Conservation (phyloP, 1,140 invertebrate species). For the Rhyzopertha dominica region DNA sequence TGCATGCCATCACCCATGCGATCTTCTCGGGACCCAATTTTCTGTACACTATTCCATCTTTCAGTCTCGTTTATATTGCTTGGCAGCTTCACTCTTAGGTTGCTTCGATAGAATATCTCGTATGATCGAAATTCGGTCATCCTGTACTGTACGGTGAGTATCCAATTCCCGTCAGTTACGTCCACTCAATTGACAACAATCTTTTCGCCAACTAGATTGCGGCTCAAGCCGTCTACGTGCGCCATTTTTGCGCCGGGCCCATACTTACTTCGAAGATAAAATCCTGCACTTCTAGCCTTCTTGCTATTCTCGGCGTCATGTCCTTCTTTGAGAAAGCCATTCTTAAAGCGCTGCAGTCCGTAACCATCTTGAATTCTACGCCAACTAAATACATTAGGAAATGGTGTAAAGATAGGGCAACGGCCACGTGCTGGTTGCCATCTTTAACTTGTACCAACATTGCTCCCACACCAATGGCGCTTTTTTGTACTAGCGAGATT, state of each 20-base stretch:
- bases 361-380: too few relatives aligned
- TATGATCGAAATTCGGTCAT: slow-evolving; percentile 6
- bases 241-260: too few relatives aligned
- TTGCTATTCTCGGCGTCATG: slow-evolving; percentile 21
- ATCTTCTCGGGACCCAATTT: too few relatives aligned
- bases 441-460: slow-evolving; percentile 16
- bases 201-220: slow-evolving; percentile 2
- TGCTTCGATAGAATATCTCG: slow-evolving; percentile 7
- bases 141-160: slow-evolving; percentile 11
- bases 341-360: too few relatives aligned
- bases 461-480: slow-evolving; percentile 4
- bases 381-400: too few relatives aligned
- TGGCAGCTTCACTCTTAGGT: slow-evolving; percentile 14
- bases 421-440: too few relatives aligned
- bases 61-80: slow-evolving; percentile 26
- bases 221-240: slow-evolving; percentile 14
- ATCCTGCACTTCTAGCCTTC: slow-evolving; percentile 45
- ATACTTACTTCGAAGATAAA: too few relatives aligned
- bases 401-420: too few relatives aligned
- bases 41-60: slow-evolving; percentile 29
- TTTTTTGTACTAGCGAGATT: too few relatives aligned
- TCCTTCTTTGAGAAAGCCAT: too few relatives aligned
- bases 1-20: slow-evolving; percentile 7
- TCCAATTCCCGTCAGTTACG: slow-evolving; percentile 14
- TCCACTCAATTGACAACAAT: slow-evolving; percentile 14